These are phyloP conservation scores for Oceanodroma leucorhoa DNA, from an alignment of 2,797 vertebrate species.

Conservation along the genomic window DNA sequence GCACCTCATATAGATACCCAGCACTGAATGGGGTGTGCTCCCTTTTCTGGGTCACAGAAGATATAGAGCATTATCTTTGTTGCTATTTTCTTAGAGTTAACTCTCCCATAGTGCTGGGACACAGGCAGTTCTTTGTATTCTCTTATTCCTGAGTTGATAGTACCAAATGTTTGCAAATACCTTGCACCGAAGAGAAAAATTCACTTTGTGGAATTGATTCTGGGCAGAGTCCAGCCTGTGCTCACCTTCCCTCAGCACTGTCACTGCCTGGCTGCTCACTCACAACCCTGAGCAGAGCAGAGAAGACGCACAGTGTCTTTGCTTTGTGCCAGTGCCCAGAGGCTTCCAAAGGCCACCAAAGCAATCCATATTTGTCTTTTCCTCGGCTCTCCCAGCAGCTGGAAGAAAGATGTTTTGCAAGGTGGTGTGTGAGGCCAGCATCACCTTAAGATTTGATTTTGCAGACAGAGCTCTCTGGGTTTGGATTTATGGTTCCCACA, in stretches of 20 bases:
- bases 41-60: constrained; percentile 2
- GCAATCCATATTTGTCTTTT: not conserved
- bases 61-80: not conserved
- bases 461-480: not conserved
- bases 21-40: not conserved
- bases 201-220: constrained; percentile 48
- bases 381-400: not conserved
- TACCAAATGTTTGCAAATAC: constrained; percentile 11
- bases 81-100: not conserved
- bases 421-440: not conserved
- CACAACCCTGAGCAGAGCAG: not conserved
- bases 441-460: not conserved
- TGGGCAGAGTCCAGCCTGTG: not conserved
- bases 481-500: not conserved
- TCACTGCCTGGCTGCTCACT: not conserved
- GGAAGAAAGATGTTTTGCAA: not conserved
- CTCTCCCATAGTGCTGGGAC: not conserved
- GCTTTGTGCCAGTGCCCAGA: not conserved
- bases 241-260: not conserved
- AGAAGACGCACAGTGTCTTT: not conserved
- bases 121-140: constrained; percentile 22
- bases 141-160: constrained; percentile 28
- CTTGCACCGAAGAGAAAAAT: constrained; percentile 25
- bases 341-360: not conserved
- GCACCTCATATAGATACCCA: not conserved